Conservation (phyloP, 2,113 vertebrate species). For the Heterochromis multidens region DNA sequence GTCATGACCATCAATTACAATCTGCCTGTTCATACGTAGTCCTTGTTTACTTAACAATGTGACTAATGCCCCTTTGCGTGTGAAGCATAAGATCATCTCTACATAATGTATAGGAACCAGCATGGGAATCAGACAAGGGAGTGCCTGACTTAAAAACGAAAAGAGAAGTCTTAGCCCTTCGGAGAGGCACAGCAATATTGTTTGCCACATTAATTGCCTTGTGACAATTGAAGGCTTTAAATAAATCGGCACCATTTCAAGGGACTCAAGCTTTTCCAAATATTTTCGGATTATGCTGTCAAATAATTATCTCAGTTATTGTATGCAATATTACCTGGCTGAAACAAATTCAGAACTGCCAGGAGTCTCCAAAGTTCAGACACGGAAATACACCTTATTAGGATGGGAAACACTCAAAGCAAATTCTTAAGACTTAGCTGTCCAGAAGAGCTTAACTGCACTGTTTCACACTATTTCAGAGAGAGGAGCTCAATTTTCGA, state of each 20-base stretch:
- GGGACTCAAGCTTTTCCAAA: conserved; percentile 28
- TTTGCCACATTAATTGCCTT: conserved; percentile 35
- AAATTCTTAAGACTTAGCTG: conserved; percentile 23
- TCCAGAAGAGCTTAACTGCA: conserved; percentile 13
- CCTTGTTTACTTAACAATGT: conserved; percentile 42
- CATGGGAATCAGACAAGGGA: conserved; percentile 32
- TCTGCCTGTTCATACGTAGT: conserved; percentile 4
- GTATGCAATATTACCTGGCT: conserved; percentile 2
- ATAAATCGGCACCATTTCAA: conserved; percentile 24
- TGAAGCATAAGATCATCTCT: not conserved
- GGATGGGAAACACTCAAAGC: conserved; percentile 22
- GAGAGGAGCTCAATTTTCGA: conserved; percentile 19
- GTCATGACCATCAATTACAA: conserved; percentile 14
- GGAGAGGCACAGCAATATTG: conserved; percentile 6
- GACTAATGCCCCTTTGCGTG: conserved; percentile 9
- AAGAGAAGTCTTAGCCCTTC: not conserved
- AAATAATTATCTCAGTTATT: conserved; percentile 39
- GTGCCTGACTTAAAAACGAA: not conserved
- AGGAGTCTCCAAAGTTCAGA: not conserved
- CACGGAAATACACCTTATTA: conserved; percentile 36
- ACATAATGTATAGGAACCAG: not conserved
- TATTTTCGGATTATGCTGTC: conserved; percentile 23
- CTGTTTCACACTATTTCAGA: conserved; percentile 28
- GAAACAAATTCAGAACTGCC: conserved; percentile 2
- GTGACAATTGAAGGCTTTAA: conserved; percentile 36